Evolutionary conservation across 2,888 invertebrate genomes (phyloP), one percentile per base, ranked within the genome.

Genomic region (Amphipyra tragopoginis): DNA sequence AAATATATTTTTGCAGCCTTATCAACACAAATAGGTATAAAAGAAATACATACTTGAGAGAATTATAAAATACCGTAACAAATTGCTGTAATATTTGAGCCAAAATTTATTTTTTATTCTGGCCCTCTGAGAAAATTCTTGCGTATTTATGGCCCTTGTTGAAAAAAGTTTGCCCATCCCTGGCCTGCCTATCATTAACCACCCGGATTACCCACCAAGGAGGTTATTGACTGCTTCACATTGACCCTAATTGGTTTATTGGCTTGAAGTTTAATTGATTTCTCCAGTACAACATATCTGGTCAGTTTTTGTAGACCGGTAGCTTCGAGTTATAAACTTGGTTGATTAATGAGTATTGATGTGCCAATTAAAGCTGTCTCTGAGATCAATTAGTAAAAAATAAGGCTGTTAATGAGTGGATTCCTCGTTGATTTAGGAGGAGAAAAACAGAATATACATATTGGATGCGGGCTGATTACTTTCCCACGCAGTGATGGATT

Each of bases 191-290:
- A n/a, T n/a, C n/a, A n/a, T n/a, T 11, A 33, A n/a, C 13, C 1
- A 34, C 8, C 11, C 21, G 8, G 36, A 49, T 40, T 6, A 34
- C n/a, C 11, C 4, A 29, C 45, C 42, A 38, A 11, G 8, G 39
- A 53, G 42, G 55, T 59, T 43, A 58, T 48, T 62, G n/a, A 55
- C 54, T 42, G 43, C 11, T 15, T 42, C 61, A 59, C 54, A 61
- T 47, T 67, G 55, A 21, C 57, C 68, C 39, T 72, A 63, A 66
- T 68, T 65, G 57, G 62, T 66, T 67, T 54, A 70, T 60, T 51
- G 38, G 40, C n/a, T 51, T 60, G 36, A 21, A 45, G 2, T 55
- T 77, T 72, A 66, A 77, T 75, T 64, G 53, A 69, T 75, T 77
- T 60, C 45, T 65, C 55, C 29, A 60, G 54, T 49, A 59, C n/a